Evolutionary conservation across 2,113 vertebrate genomes (phyloP), one percentile per base, ranked within the genome.

Genomic region (Oenanthe oenanthe): DNA sequence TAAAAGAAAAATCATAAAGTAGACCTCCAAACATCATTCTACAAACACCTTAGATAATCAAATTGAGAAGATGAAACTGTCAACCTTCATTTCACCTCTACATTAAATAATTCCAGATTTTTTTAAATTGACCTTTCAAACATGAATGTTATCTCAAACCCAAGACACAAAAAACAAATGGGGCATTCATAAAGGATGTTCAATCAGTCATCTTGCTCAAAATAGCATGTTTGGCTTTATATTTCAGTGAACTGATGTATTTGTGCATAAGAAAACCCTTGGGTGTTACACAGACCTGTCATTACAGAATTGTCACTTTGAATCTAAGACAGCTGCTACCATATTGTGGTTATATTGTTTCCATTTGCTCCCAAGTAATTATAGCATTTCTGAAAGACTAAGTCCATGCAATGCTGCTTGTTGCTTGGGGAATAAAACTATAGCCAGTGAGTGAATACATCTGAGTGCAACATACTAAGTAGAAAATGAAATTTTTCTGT

Each of bases 1-100:
- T 98, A 98, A 98, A 98, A 97, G 96, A 97, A 98, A 98, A 98
- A 97, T 98, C 93, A 97, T 97, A 98, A 96, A 96, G 96, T 96
- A 98, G 93, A 97, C 89, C 86, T 96, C 97, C 97, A 98, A 96
- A 98, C 95, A 97, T 97, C 95, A 92, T 88, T 97, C 98, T 98
- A 98, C 86, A 95, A 97, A 97, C 96, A 98, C 96, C 94, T 98
- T 96, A 95, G 81, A 97, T 72, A 97, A 97, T 97, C 95, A 97
- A 94, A 97, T 58, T 78, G 91, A 96, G 94, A 97, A 96, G 96
- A 4, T 97, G 96, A 97, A 97, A 97, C 73, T 97, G 95, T 95
- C 93, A 97, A 96, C 97, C 98, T 98, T 98, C 98, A 98, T 96
- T 97, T 97, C 74, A 94, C 88, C 96, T 97, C 95, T 96, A 93